Percentiles rank a stretch among this genome's conserved stretches.
Conservation (phyloP, 2,888 invertebrate genomes). For the Glaucopsyche alexis region DNA sequence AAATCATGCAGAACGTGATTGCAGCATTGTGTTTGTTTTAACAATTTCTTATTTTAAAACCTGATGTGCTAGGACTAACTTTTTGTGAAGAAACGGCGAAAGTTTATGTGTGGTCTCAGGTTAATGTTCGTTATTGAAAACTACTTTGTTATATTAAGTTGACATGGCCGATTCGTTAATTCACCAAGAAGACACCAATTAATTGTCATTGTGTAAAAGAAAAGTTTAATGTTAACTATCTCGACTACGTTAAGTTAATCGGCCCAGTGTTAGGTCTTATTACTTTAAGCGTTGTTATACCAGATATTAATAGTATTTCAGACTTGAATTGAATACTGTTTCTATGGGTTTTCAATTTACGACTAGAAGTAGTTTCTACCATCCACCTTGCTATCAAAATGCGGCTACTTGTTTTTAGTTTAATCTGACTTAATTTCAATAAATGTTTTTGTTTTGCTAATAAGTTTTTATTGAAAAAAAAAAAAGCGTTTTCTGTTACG, state of each 20-base stretch:
- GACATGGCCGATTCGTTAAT: constrained; percentile 66
- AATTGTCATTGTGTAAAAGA: constrained; percentile 49
- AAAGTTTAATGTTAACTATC: constrained; percentile 51
- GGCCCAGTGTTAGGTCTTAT: constrained; percentile 59
- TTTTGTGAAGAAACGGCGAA: constrained; percentile 60
- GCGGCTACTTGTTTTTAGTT: not conserved
- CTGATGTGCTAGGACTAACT: constrained; percentile 45
- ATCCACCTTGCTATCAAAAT: constrained; percentile 56
- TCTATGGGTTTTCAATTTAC: constrained; percentile 35
- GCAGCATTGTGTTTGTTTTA: not conserved
- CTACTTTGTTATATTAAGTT: constrained; percentile 72
- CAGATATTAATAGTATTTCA: constrained; percentile 68
- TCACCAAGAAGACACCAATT: constrained; percentile 70
- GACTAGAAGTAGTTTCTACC: constrained; percentile 47
- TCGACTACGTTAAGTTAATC: constrained; percentile 53
- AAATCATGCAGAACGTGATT: constrained; percentile 40
- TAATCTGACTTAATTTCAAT: not conserved
- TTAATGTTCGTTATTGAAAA: constrained; percentile 72
- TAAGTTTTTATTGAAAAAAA: not conserved
- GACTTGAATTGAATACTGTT: constrained; percentile 29
- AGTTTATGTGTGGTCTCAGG: constrained; percentile 74
- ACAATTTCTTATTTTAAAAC: constrained; percentile 35
- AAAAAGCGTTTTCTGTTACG: not conserved
- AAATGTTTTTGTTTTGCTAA: not conserved
- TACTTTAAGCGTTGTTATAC: constrained; percentile 55